Evolutionary conservation across 2,797 vertebrate genomes (phyloP).

Genomic region (Sparus aurata): DNA sequence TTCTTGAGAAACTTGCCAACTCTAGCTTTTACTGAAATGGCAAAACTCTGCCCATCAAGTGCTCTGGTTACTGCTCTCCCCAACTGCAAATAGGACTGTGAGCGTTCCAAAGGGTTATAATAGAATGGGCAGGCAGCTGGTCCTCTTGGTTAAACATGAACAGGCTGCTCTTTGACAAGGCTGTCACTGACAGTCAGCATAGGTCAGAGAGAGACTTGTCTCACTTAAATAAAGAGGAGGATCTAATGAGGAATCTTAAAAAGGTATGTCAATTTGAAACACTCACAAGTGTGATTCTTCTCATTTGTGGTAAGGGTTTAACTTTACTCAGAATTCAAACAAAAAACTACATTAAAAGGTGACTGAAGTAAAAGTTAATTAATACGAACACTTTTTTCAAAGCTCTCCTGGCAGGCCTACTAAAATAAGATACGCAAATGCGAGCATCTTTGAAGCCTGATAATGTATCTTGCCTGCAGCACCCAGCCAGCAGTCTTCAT

Average conservation of each 20-base stretch:
- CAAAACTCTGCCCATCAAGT: slow-evolving; percentile 31
- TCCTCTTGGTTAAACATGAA: slow-evolving; percentile 71
- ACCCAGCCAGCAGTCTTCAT: slow-evolving; percentile 36
- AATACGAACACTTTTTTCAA: not conserved
- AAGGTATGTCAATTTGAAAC: slow-evolving; percentile 7
- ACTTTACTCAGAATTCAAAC: not conserved
- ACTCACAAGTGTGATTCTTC: not conserved
- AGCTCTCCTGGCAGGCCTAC: slow-evolving; percentile 31
- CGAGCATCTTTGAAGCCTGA: slow-evolving; percentile 59
- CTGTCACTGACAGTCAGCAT: slow-evolving; percentile 48
- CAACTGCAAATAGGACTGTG: slow-evolving; percentile 52
- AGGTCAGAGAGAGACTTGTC: slow-evolving; percentile 37
- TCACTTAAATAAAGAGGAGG: slow-evolving; percentile 26
- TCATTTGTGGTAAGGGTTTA: not conserved
- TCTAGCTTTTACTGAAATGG: slow-evolving; percentile 22
- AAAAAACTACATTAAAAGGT: not conserved
- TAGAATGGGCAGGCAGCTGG: slow-evolving; percentile 61
- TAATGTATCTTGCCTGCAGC: slow-evolving; percentile 61
- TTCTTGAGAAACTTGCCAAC: too few species aligned
- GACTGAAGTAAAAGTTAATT: slow-evolving; percentile 1
- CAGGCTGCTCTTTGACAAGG: slow-evolving; percentile 65
- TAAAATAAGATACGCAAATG: slow-evolving; percentile 34
- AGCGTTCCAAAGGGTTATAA: slow-evolving; percentile 57
- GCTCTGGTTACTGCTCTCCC: slow-evolving; percentile 42
- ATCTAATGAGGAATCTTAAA: slow-evolving; percentile 7